Evolutionary conservation across 2,888 invertebrate genomes (phyloP).

Genomic region (Eupithecia subumbrata): DNA sequence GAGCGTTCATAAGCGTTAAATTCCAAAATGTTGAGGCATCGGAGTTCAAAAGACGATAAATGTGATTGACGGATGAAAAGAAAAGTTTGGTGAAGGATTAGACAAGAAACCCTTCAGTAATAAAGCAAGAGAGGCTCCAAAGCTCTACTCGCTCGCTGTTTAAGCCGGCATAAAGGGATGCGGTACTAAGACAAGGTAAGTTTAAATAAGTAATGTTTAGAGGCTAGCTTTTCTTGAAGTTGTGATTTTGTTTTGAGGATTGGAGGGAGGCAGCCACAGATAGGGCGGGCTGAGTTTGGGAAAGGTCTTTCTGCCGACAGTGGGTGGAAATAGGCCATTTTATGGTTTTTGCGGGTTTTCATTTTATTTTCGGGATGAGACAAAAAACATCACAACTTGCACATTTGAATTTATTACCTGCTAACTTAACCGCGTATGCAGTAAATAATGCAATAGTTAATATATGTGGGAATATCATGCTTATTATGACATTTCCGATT

Average conservation of each 20-base stretch:
- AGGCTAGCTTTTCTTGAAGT: background rate
- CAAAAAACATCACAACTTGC: background rate
- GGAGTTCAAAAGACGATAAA: conserved; percentile 33
- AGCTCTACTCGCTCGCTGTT: conserved; percentile 4
- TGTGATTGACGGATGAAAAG: conserved; percentile 40
- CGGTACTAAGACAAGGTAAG: conserved; percentile 29
- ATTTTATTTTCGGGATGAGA: background rate
- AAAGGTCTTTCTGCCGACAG: background rate
- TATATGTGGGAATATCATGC: too few relatives aligned
- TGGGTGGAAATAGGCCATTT: background rate
- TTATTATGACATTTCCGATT: too few relatives aligned
- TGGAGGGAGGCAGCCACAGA: background rate
- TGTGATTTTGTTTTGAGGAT: background rate
- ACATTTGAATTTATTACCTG: background rate
- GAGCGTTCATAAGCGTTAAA: conserved; percentile 22
- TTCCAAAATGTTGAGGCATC: conserved; percentile 17
- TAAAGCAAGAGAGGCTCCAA: conserved; percentile 24
- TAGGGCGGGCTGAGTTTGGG: background rate
- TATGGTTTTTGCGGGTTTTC: background rate
- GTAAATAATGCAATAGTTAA: background rate
- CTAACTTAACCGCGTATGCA: background rate
- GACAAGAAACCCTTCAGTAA: conserved; percentile 30
- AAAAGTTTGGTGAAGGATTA: conserved; percentile 32
- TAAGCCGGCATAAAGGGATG: conserved; percentile 16
- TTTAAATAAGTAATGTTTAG: conserved; percentile 26